Evolutionary conservation across 2,888 invertebrate species (phyloP), one percentile per base, ranked within the genome.

Genomic region (Yponomeuta malinellus): DNA sequence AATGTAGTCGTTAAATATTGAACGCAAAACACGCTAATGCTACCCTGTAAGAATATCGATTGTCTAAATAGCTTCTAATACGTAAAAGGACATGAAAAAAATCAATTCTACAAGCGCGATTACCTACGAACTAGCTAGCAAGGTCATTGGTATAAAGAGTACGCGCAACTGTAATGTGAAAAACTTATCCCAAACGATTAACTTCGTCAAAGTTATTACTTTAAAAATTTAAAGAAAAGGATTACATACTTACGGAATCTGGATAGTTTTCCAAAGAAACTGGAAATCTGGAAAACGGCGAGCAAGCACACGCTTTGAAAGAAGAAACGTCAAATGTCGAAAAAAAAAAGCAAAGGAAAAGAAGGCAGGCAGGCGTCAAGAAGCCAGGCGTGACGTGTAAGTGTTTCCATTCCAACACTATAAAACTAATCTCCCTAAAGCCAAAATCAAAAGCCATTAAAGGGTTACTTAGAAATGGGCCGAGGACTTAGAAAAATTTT

Each of bases 291-390:
- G 72, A 71, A 75, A 77, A 83, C 84, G 83, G 83, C 77, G 74
- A 75, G 52, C 52, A 15, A 15, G 52, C 79, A 82, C 87, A 87
- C 87, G 86, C 83, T 84, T 84, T 79, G 77, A 72, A 67, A 73
- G 73, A 74, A 74, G 74, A 73, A 74, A 70, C 70, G 63, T 63
- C 69, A 73, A 71, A 64, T 66, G 63, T 48, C 66, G 29, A 70
- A 10, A 48, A 31, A 31, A 23, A 64, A 64, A 64, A 6, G 43
- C n/a, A 15, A 4, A 23, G 63, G 63, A n/a, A 63, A 63, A 10
- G 15, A 33, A 59, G 33, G 69, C 59, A 31, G 37, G 10, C 33
- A 23, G 23, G 23, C 23, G 23, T 23, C 12, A 69, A 37, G 12
- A 67, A 37, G 8, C 15, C 10, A 29, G 52, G 37, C 37, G 33